These are phyloP conservation scores for Aradus depressus DNA, from an alignment of 2,888 invertebrate genomes.

Conservation along the genomic window DNA sequence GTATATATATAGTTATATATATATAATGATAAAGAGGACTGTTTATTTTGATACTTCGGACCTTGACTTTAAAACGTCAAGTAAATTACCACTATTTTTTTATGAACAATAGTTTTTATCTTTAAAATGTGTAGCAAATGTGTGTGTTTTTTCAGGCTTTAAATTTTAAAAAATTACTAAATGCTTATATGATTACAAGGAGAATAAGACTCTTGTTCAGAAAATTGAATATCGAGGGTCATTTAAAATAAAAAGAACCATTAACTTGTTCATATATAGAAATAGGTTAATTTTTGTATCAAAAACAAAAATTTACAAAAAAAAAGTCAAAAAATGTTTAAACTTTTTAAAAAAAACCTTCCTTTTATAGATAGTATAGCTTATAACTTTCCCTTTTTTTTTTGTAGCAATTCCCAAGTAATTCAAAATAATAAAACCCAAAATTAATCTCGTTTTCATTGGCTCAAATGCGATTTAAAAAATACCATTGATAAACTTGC, in stretches of 20 bases:
- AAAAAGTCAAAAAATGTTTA: not conserved
- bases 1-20: conserved; percentile 25
- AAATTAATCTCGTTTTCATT: not conserved
- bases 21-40: conserved; percentile 25
- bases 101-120: conserved; percentile 28
- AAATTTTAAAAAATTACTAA: conserved; percentile 21
- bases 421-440: conserved; percentile 1
- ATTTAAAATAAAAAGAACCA: conserved; percentile 19
- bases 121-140: conserved; percentile 26
- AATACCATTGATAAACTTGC: not conserved
- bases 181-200: conserved; percentile 24
- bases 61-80: conserved; percentile 19
- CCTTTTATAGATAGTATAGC: conserved; percentile 12
- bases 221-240: conserved; percentile 20
- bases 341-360: conserved; percentile 13
- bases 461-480: not conserved
- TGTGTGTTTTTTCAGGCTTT: conserved; percentile 27
- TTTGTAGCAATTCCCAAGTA: conserved; percentile 1
- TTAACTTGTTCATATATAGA: conserved; percentile 15
- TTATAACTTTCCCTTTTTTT: conserved; percentile 5
- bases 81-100: conserved; percentile 27
- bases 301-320: conserved; percentile 12
- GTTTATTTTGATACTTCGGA: conserved; percentile 27
- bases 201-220: conserved; percentile 26
- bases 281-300: conserved; percentile 20